Conservation (phyloP, 2,888 invertebrate species). For the Acrobasis consociella region DNA sequence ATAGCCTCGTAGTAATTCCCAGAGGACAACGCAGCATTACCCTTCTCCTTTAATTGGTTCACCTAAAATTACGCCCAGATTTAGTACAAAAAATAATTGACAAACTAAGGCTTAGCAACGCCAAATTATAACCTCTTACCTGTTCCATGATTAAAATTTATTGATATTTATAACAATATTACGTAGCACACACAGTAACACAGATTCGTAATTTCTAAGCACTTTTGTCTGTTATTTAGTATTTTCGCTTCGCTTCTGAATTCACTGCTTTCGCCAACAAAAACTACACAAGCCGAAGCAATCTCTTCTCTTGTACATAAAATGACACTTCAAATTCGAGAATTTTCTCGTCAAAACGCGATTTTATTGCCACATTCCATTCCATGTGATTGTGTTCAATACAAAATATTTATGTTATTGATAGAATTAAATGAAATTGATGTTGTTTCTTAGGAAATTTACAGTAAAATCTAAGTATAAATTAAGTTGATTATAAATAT, state of each 20-base stretch:
- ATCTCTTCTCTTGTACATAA: too few species aligned
- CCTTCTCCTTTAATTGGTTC: constrained; percentile 91
- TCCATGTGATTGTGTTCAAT: constrained; percentile 14
- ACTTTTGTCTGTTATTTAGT: not conserved
- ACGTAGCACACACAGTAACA: not conserved
- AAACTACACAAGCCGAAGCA: constrained; percentile 30
- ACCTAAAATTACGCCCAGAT: constrained; percentile 81
- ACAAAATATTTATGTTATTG: too few species aligned
- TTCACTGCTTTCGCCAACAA: constrained; percentile 27
- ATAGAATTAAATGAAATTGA: too few species aligned
- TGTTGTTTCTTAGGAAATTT: too few species aligned
- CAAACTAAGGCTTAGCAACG: constrained; percentile 29
- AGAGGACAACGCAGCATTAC: constrained; percentile 91
- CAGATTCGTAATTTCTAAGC: not conserved
- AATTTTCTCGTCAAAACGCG: constrained; percentile 63
- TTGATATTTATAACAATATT: constrained; percentile 2
- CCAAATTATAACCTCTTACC: constrained; percentile 76
- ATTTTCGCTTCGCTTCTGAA: not conserved
- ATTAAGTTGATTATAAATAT: too few species aligned
- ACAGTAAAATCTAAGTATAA: too few species aligned
- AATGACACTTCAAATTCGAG: constrained; percentile 76
- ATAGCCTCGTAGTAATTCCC: constrained; percentile 91
- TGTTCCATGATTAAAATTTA: constrained; percentile 48
- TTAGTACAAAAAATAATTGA: constrained; percentile 21
- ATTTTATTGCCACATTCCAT: constrained; percentile 39